Conservation (phyloP, 2,113 vertebrate genomes). For the Leuciscus idus region DNA sequence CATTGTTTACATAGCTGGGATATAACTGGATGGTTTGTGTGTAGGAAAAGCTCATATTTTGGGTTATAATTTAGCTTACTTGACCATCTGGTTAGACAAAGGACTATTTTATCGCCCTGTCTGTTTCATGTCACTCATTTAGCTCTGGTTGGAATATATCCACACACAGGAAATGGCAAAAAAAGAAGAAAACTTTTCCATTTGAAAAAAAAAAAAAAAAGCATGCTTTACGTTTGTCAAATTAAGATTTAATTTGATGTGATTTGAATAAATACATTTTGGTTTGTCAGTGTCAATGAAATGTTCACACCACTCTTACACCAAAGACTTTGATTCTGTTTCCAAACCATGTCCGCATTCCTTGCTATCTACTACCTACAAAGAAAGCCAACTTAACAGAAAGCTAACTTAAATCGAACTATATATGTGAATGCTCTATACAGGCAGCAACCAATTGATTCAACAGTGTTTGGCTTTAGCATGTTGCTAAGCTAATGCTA, state of each 20-base stretch:
- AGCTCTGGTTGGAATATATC: conserved; percentile 11
- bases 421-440: too few relatives aligned
- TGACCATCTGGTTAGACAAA: neutral
- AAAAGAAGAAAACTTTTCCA: conserved; percentile 4
- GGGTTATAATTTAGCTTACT: neutral
- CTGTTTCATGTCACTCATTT: conserved; percentile 26
- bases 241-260: too few relatives aligned
- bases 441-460: too few relatives aligned
- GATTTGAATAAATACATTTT: neutral
- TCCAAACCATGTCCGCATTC: neutral
- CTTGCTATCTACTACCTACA: neutral
- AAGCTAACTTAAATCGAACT: neutral
- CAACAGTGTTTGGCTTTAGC: too few relatives aligned
- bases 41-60: neutral
- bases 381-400: neutral
- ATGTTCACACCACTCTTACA: neutral
- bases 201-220: neutral
- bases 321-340: neutral
- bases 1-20: neutral
- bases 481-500: too few relatives aligned
- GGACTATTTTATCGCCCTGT: conserved; percentile 4
- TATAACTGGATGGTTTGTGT: conserved; percentile 5
- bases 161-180: conserved; percentile 20
- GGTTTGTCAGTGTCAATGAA: neutral
- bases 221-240: neutral